A percentile compares a stretch with the other conserved stretches of the same genome.
Conservation (phyloP, 1,140 invertebrate genomes). For the Drosophila yakuba region DNA sequence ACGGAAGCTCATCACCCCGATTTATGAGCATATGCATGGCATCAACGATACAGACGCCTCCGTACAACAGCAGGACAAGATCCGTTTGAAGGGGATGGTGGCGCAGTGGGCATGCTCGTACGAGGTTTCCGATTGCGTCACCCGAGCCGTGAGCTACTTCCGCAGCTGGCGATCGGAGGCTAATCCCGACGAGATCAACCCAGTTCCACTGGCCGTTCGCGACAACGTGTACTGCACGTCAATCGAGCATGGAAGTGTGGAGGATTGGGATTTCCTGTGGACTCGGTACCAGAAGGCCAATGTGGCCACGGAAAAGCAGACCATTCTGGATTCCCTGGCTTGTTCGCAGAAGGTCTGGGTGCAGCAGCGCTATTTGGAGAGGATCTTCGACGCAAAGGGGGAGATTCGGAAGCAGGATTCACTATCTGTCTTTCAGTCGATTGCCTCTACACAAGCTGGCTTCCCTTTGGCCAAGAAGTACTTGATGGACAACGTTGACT, state of each 20-base stretch:
- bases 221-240: constrained; percentile 91
- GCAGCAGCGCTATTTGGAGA: constrained; percentile 88
- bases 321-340: constrained; percentile 88
- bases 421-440: constrained; percentile 86
- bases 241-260: constrained; percentile 88
- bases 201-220: constrained; percentile 90
- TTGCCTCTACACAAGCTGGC: constrained; percentile 86
- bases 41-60: constrained; percentile 74
- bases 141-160: constrained; percentile 87
- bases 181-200: constrained; percentile 86
- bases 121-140: constrained; percentile 87
- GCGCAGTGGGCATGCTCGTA: constrained; percentile 87
- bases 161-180: constrained; percentile 86
- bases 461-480: constrained; percentile 88
- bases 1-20: constrained; percentile 86
- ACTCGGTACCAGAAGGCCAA: constrained; percentile 88
- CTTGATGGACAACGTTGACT: constrained; percentile 86
- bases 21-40: constrained; percentile 86
- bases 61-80: constrained; percentile 84
- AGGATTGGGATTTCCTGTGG: constrained; percentile 93
- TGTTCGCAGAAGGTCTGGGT: constrained; percentile 90
- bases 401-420: constrained; percentile 90
- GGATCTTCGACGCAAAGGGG: constrained; percentile 85
- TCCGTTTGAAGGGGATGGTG: constrained; percentile 86
- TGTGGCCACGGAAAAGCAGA: constrained; percentile 88